phyloP scores from a whole-genome alignment of 2,888 invertebrate species.

The Erebia ligea region DNA sequence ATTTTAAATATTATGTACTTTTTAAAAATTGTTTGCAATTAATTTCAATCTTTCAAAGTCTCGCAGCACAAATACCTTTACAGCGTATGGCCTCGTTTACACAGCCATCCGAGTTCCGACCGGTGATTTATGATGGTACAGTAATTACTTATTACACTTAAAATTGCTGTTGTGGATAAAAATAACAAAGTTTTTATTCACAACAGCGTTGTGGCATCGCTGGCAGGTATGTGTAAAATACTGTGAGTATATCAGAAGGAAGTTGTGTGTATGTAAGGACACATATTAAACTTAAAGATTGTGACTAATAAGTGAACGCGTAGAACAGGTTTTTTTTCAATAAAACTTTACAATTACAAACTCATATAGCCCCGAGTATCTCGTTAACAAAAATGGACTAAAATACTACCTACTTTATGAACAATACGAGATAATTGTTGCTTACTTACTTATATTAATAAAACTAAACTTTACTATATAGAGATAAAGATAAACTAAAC shows the following conservation, averaged over 20 bases:
- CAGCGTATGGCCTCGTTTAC: slow-evolving; percentile 22
- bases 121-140: slow-evolving; percentile 26
- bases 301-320: too few species aligned
- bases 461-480: too few species aligned
- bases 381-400: too few species aligned
- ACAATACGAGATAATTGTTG: too few species aligned
- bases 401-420: too few species aligned
- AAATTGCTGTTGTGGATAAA: neutral
- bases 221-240: neutral
- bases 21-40: slow-evolving; percentile 20
- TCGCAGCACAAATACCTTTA: slow-evolving; percentile 11
- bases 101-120: slow-evolving; percentile 8
- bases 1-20: neutral
- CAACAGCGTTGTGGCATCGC: too few species aligned
- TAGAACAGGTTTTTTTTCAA: too few species aligned
- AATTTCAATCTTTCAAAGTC: slow-evolving; percentile 22
- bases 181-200: neutral
- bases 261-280: neutral
- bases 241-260: neutral
- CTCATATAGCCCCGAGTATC: too few species aligned
- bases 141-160: slow-evolving; percentile 4
- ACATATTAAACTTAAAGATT: too few species aligned
- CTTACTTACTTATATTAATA: too few species aligned
- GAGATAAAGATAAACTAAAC: too few species aligned
- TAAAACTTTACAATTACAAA: too few species aligned